Evolutionary conservation across 2,113 vertebrate species (phyloP).

Genomic region (Cacatua alba): DNA sequence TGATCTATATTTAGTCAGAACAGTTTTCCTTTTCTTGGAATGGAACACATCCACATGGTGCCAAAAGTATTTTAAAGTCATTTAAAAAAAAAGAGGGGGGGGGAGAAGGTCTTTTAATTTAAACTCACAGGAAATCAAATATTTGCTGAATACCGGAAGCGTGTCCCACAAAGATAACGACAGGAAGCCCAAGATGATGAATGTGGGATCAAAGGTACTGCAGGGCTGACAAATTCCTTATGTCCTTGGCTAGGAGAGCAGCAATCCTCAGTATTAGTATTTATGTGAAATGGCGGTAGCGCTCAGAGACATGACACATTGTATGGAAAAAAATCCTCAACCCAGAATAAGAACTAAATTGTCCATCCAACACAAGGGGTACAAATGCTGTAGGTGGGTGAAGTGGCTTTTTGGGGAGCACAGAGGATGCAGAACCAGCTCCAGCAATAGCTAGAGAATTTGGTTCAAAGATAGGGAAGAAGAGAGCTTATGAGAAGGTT

Average conservation of each 20-base stretch:
- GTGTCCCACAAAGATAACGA: constrained; percentile 57
- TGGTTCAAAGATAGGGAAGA: background rate
- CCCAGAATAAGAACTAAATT: background rate
- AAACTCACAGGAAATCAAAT: constrained; percentile 67
- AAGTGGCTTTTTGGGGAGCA: background rate
- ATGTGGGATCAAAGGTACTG: constrained; percentile 38
- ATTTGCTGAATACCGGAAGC: constrained; percentile 62
- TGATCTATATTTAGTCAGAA: constrained; percentile 35
- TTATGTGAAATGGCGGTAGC: fast-evolving
- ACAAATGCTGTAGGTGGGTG: background rate
- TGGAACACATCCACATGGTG: background rate
- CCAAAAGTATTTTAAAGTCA: constrained; percentile 14
- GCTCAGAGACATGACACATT: background rate
- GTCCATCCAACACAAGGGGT: fast-evolving
- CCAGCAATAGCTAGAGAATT: background rate
- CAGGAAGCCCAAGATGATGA: constrained; percentile 26
- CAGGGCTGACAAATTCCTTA: background rate
- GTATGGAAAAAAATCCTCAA: background rate
- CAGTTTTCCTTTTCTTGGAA: constrained; percentile 34
- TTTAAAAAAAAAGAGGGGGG: background rate
- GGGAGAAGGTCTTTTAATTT: constrained; percentile 29
- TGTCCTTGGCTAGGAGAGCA: background rate
- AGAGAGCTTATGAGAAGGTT: background rate
- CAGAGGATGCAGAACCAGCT: background rate
- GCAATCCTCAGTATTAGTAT: background rate